Evolutionary conservation across 2,113 vertebrate species (phyloP), one percentile per base, ranked within the genome.

Genomic region (Bostrychus sinensis): DNA sequence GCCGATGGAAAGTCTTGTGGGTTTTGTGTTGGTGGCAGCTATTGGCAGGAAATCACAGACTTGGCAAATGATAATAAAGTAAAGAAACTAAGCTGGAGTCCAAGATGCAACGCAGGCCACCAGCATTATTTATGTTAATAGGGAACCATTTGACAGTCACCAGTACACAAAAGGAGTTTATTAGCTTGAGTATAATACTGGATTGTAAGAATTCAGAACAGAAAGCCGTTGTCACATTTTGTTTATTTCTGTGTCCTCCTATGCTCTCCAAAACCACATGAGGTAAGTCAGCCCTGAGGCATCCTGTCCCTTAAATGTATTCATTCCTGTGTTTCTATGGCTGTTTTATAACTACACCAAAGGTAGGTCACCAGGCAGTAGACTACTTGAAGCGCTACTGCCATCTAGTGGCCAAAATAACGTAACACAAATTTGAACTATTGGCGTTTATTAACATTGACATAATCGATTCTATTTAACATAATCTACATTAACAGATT

Each of bases 1-100:
- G 30, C 19, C 54, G 85, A 80, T 80, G 30, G 84, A 89, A 89
- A 85, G 72, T 76, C 72, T 76, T 81, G 71, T 78, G 82, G 79
- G 67, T 82, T 88, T 80, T 53, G 19, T 69, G 72, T 85, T 81
- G 77, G 80, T 80, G 84, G 80, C 50, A 71, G 77, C 57, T 54
- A 62, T 70, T 84, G 88, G 84, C 78, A 70, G n/a, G 42, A 59
- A 30, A 34, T 62, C 56, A 30, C 38, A 42, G 50, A 69, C 67
- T 74, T 84, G 85, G 69, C 51, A 66, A 61, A 62, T 17, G 50
- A 72, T 85, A 62, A 58, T 50, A 38, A 64, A 70, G 73, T 62
- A 50, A 71, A 55, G 60, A 38, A 69, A 7, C 9, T 38, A 58
- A 9, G 14, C 37, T 43, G 32, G 63, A 62, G 58, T 55, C 83